phyloP scores from a whole-genome alignment of 2,797 vertebrate species.

The Sciurus carolinensis region DNA sequence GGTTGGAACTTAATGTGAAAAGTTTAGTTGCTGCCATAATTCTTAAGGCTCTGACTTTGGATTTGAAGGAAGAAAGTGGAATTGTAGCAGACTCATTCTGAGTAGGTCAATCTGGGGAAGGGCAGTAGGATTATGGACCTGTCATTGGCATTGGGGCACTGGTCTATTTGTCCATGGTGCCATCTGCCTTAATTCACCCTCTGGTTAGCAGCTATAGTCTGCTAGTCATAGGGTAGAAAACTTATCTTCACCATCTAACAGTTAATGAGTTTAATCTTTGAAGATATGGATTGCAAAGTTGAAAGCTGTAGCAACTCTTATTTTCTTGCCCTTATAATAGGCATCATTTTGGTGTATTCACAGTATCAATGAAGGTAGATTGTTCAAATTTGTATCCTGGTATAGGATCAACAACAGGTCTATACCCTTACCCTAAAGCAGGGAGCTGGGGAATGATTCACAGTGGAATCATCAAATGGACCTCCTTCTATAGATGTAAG shows the following conservation, averaged over 20 bases:
- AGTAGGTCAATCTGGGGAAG: not conserved
- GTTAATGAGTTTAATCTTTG: slow-evolving; percentile 42
- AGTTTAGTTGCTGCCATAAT: not conserved
- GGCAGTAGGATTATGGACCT: not conserved
- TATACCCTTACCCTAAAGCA: not conserved
- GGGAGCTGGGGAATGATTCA: slow-evolving; percentile 46
- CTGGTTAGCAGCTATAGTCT: not conserved
- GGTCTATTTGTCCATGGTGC: not conserved
- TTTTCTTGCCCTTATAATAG: slow-evolving; percentile 54
- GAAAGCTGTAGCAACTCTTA: not conserved
- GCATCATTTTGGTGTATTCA: slow-evolving; percentile 18
- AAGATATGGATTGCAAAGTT: slow-evolving; percentile 8
- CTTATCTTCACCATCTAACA: not conserved
- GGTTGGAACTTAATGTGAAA: not conserved
- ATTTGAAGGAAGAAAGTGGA: not conserved
- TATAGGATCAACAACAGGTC: not conserved
- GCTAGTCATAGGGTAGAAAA: not conserved
- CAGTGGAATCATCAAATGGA: slow-evolving; percentile 87
- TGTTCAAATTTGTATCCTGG: not conserved
- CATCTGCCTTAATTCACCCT: not conserved
- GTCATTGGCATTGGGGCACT: not conserved
- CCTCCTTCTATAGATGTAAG: slow-evolving; percentile 90
- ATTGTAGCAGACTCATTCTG: not conserved
- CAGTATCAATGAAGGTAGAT: not conserved
- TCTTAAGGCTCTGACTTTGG: slow-evolving; percentile 49